A percentile compares a stretch with the other conserved stretches of the same genome.
Evolutionary conservation across 2,888 invertebrate genomes (phyloP).

Genomic region (Stenodema calcarata): DNA sequence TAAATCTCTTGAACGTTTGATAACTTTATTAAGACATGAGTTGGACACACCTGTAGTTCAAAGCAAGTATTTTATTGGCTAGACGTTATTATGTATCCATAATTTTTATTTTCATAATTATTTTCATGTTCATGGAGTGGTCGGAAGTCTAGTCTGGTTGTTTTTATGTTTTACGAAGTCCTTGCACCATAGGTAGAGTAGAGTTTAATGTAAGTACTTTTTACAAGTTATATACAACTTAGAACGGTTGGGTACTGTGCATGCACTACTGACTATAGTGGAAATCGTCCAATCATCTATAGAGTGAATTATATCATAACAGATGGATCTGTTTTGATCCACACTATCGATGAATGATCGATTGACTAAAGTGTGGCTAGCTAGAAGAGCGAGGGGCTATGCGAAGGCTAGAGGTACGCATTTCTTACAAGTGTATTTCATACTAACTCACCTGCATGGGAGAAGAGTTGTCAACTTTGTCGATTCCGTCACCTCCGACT

Average conservation of each 20-base stretch:
- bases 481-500: conserved; percentile 89
- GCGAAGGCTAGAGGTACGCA: background rate
- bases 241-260: conserved; percentile 48
- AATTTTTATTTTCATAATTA: background rate
- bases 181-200: conserved; percentile 1
- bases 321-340: background rate
- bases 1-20: too few relatives aligned
- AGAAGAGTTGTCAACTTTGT: conserved; percentile 75
- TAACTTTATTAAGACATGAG: too few relatives aligned
- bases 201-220: conserved; percentile 10
- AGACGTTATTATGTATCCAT: background rate
- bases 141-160: background rate
- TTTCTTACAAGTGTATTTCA: background rate
- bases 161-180: background rate
- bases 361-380: background rate
- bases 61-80: too few relatives aligned
- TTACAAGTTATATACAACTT: conserved; percentile 47
- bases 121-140: background rate
- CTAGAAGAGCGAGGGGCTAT: background rate
- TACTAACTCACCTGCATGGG: conserved; percentile 80
- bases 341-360: background rate
- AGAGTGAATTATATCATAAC: too few relatives aligned
- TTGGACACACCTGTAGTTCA: too few relatives aligned
- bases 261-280: conserved; percentile 45
- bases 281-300: background rate